Evolutionary conservation across 2,113 vertebrate genomes (phyloP), one percentile per base, ranked within the genome.

Genomic region (Phaethornis superciliosus): DNA sequence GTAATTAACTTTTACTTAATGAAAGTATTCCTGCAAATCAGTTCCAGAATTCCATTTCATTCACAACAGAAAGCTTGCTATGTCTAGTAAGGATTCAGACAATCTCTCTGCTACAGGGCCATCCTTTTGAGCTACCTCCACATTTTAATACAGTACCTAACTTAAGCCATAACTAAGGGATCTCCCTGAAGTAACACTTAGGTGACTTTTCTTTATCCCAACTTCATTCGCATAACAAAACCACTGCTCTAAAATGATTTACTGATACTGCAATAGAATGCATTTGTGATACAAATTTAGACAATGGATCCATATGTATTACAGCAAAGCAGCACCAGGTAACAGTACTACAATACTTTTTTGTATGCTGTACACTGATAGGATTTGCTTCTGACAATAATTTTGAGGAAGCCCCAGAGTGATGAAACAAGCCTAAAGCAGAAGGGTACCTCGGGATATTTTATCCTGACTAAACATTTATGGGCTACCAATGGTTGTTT

Each of bases 1-100:
- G 79, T 70, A 63, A 95, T 62, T 77, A 88, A 37, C 60, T 94
- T 88, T 65, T 23, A 62, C 15, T 83, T 83, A 80, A 79, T 51
- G 24, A 13, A 88, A 81, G 7, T 12, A 42, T 69, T 88, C 42
- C 47, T 85, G 42, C 4, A 69, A 28, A 58, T 76, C 59, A 69
- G 40, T 76, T 80, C n/a, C 78, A 58, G 40, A 15, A 19, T 60
- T 24, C 10, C 5, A 8, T 76, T 74, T 80, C 11, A 10, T 46
- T 69, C 20, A 15, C 19, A 58, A 51, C 27, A 54, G 2, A 0
- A 16, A 18, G 10, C 51, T 21, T 82, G 17, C n/a, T 68, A 21
- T 28, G 21, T 26, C 24, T 33, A 22, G 16, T 23, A 42, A 69
- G 13, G 24, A 9, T n/a, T 85, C 15, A 33, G 28, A 78, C 21